These are phyloP conservation scores for Sphenopsis melanotis DNA, from an alignment of 2,797 vertebrate genomes.

Conservation along the genomic window DNA sequence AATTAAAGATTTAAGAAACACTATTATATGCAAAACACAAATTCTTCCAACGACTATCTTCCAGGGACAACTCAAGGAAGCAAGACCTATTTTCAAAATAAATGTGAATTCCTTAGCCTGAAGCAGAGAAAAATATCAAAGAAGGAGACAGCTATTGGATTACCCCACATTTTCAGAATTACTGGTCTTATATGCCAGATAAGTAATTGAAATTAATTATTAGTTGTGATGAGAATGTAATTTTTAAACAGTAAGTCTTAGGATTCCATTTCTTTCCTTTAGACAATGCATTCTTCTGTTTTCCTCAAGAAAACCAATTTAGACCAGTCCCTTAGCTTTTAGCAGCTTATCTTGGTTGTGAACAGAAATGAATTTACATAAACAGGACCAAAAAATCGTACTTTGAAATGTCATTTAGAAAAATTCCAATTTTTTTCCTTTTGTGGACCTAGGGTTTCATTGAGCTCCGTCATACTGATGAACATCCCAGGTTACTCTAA, in stretches of 20 bases:
- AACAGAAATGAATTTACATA: background rate
- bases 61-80: conserved; percentile 53
- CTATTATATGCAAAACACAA: conserved; percentile 23
- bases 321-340: background rate
- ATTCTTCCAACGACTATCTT: conserved; percentile 51
- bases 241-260: background rate
- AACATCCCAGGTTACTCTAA: background rate
- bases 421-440: background rate
- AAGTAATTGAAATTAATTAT: background rate
- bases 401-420: background rate
- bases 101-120: conserved; percentile 21
- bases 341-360: background rate
- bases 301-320: background rate
- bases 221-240: background rate
- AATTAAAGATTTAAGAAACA: conserved; percentile 54
- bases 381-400: background rate
- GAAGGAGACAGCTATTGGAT: background rate
- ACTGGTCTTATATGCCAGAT: background rate
- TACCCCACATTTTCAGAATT: background rate
- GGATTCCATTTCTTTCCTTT: background rate
- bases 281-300: background rate
- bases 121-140: conserved; percentile 34
- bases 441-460: background rate
- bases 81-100: conserved; percentile 43
- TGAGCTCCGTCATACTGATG: background rate